phyloP scores from a whole-genome alignment of 2,113 vertebrate species.

The Prinia subflava region DNA sequence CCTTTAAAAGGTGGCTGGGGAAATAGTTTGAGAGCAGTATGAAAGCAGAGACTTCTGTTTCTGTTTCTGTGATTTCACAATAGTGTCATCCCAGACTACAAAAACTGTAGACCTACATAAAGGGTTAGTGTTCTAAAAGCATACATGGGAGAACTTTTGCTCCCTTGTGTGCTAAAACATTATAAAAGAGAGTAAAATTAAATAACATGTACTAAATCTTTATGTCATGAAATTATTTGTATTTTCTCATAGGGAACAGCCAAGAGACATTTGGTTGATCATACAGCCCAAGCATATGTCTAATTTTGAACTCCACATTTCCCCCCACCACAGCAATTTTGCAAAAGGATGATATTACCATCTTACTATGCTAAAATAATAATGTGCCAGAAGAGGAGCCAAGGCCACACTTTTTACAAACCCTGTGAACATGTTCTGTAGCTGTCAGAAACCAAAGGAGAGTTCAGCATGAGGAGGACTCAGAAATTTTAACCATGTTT shows the following conservation, averaged over 20 bases:
- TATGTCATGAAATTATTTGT: background rate
- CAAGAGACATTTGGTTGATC: background rate
- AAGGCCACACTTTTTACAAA: background rate
- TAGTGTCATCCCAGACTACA: background rate
- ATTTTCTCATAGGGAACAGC: background rate
- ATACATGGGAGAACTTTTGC: background rate
- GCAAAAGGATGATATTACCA: background rate
- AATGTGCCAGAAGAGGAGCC: background rate
- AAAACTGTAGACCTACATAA: background rate
- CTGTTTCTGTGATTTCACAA: background rate
- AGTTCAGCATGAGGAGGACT: background rate
- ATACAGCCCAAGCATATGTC: background rate
- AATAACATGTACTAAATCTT: background rate
- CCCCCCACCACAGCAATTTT: background rate
- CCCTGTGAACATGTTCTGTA: background rate
- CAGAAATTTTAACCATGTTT: background rate
- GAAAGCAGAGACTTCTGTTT: background rate
- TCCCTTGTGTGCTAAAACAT: background rate
- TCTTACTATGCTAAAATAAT: background rate
- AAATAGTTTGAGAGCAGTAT: background rate
- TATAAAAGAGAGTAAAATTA: background rate
- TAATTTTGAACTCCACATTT: background rate
- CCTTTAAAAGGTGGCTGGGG: background rate
- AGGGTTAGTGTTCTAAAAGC: background rate
- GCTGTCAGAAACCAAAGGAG: background rate